Evolutionary conservation across 2,797 vertebrate genomes (phyloP).

Genomic region (Petrocephalus schoutedeni): DNA sequence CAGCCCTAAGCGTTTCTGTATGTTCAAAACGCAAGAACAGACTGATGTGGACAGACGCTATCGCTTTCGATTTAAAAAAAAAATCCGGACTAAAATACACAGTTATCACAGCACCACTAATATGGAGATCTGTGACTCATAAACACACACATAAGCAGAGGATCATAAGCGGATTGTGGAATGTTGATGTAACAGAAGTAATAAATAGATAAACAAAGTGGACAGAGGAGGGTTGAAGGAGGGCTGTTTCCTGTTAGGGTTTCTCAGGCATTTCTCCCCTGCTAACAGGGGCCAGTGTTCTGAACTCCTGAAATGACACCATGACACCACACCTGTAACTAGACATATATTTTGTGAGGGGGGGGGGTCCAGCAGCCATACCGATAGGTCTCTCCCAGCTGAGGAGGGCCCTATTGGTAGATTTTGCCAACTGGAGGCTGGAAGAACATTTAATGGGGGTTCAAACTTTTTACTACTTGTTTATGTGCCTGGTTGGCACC

Average conservation of each 20-base stretch:
- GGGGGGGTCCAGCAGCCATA: not conserved
- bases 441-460: too few relatives aligned
- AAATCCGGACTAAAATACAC: not conserved
- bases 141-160: not conserved
- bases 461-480: too few relatives aligned
- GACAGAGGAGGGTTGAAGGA: not conserved
- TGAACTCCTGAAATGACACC: not conserved
- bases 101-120: not conserved
- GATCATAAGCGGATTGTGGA: not conserved
- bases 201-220: not conserved
- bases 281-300: not conserved
- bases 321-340: not conserved
- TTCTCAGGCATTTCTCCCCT: not conserved
- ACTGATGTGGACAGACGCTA: not conserved
- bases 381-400: not conserved
- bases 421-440: too few relatives aligned
- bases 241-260: not conserved
- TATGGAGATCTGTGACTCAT: not conserved
- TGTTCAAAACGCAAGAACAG: too few relatives aligned
- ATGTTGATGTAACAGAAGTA: not conserved
- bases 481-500: too few relatives aligned
- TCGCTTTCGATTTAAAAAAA: not conserved
- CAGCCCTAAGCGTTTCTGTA: too few relatives aligned
- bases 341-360: not conserved
- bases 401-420: not conserved